phyloP scores from a whole-genome alignment of 2,888 invertebrate species.

The Sceliomorpha sp. region DNA sequence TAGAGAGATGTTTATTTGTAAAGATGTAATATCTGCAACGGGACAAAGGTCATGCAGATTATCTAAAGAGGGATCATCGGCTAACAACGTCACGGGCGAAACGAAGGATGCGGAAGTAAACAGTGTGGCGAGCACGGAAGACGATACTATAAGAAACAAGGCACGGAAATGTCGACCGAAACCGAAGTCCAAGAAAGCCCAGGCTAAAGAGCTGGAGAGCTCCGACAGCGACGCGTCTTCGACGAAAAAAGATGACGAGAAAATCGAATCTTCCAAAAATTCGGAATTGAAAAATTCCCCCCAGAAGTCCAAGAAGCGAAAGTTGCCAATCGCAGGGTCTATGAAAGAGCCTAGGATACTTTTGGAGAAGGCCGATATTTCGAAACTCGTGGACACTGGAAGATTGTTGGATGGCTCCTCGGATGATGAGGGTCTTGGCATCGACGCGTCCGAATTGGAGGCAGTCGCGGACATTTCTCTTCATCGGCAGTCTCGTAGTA shows the following conservation, averaged over 20 bases:
- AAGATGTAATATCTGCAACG: conserved; percentile 84
- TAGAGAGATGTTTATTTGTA: conserved; percentile 86
- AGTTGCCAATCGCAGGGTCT: conserved; percentile 57
- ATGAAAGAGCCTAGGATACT: conserved; percentile 63
- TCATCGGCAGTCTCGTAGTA: conserved; percentile 59
- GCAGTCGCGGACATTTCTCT: conserved; percentile 71
- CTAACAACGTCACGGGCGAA: too few relatives aligned
- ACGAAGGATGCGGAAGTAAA: too few relatives aligned
- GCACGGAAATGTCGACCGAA: conserved; percentile 21
- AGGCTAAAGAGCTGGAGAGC: conserved; percentile 54
- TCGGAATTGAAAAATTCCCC: conserved; percentile 13
- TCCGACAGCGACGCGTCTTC: conserved; percentile 73
- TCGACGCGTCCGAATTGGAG: conserved; percentile 70
- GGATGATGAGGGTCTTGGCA: conserved; percentile 74
- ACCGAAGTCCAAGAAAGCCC: conserved; percentile 43
- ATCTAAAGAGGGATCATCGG: conserved; percentile 81
- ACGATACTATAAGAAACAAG: too few relatives aligned
- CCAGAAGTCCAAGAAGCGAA: conserved; percentile 47
- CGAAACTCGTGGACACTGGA: conserved; percentile 65
- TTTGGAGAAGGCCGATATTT: conserved; percentile 70
- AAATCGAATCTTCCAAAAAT: conserved; percentile 11
- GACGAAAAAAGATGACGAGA: conserved; percentile 52
- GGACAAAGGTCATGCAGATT: conserved; percentile 85
- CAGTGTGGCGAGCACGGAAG: too few relatives aligned
- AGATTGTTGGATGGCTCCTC: conserved; percentile 73